These are phyloP conservation scores for Aspiorhynchus laticeps DNA, from an alignment of 2,113 vertebrate genomes.

Conservation along the genomic window DNA sequence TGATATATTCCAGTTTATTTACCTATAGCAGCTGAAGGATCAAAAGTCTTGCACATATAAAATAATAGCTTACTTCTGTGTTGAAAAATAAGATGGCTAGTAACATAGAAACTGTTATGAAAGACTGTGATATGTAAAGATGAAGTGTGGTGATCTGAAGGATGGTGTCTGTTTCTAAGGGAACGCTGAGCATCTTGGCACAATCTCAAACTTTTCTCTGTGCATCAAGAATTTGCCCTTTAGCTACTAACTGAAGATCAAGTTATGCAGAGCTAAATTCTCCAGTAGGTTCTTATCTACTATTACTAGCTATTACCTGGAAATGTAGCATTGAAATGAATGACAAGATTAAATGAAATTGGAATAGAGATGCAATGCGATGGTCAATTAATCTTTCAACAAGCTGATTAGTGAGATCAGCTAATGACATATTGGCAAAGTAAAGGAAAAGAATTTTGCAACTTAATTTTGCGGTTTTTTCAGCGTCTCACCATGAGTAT, in stretches of 20 bases:
- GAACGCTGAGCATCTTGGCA: neutral
- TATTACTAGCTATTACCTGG: neutral
- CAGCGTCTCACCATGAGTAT: too few species aligned
- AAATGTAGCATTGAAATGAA: neutral
- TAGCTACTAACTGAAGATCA: neutral
- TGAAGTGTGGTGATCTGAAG: neutral
- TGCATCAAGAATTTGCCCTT: slow-evolving; percentile 20
- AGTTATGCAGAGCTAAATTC: neutral
- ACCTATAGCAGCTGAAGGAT: too few species aligned
- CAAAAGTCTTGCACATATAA: too few species aligned
- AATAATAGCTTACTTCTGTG: too few species aligned
- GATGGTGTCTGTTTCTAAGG: slow-evolving; percentile 25
- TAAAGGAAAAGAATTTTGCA: too few species aligned
- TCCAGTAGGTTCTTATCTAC: neutral
- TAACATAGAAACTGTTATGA: neutral
- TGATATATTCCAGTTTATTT: too few species aligned
- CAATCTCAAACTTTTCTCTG: neutral
- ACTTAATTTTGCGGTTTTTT: too few species aligned
- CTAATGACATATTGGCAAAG: neutral
- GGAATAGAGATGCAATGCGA: neutral
- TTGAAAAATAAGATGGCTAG: too few species aligned
- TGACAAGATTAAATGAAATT: too few species aligned
- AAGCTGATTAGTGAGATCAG: neutral
- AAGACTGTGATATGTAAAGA: slow-evolving; percentile 13
- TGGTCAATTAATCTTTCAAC: neutral